A percentile compares a stretch with the other conserved stretches of the same genome.
These are phyloP conservation scores for Xiphophorus couchianus DNA, from an alignment of 2,113 vertebrate species.

Conservation along the genomic window DNA sequence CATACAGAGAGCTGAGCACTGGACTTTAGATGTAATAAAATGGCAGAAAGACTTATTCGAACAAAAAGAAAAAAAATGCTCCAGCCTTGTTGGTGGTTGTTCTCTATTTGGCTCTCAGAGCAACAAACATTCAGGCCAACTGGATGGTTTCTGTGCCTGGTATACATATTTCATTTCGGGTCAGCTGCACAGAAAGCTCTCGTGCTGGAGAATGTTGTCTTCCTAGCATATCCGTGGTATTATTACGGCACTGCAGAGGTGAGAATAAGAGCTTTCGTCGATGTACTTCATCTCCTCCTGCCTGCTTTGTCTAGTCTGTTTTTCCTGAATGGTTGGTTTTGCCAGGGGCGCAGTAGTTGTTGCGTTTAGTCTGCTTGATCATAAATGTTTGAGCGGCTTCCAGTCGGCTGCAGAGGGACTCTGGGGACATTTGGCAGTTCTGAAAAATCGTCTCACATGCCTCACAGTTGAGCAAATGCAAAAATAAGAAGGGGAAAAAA, in stretches of 20 bases:
- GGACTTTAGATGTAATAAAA: slow-evolving; percentile 15
- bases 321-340: background rate
- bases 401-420: background rate
- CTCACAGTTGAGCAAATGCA: background rate
- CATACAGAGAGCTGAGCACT: slow-evolving; percentile 18
- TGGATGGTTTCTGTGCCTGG: background rate
- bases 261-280: background rate
- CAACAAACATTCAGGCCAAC: background rate
- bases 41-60: slow-evolving; percentile 11
- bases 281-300: background rate
- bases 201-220: background rate
- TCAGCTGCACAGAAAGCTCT: background rate
- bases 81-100: slow-evolving; percentile 12
- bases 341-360: background rate
- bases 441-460: background rate
- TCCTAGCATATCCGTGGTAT: background rate
- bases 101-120: slow-evolving; percentile 12
- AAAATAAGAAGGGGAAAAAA: too few relatives aligned
- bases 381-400: slow-evolving; percentile 4
- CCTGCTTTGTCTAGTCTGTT: background rate
- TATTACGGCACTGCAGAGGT: background rate
- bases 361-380: background rate
- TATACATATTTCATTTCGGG: background rate
- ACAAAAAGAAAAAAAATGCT: slow-evolving; percentile 22
- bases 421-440: background rate